Conservation (phyloP, 2,797 vertebrate species). For the Cryptoblepharus egeriae region DNA sequence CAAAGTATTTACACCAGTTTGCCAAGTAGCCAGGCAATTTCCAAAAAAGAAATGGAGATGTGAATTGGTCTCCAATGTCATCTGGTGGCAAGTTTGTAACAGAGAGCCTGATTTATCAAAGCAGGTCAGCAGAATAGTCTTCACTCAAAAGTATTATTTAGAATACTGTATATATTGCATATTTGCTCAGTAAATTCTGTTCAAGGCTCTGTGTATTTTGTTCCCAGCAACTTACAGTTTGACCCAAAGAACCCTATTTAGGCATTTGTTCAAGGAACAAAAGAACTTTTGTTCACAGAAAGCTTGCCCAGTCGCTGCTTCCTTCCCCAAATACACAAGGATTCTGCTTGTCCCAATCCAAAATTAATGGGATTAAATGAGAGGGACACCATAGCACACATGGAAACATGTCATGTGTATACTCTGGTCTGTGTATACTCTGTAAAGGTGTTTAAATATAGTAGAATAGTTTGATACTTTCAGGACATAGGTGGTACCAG, state of each 20-base stretch:
- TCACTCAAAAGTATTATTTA: neutral
- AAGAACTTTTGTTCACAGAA: neutral
- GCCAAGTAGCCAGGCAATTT: neutral
- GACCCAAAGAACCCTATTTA: neutral
- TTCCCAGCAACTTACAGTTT: neutral
- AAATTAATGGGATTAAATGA: neutral
- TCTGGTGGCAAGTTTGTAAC: slow-evolving; percentile 37
- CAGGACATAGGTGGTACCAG: too few species aligned
- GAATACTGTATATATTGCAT: neutral
- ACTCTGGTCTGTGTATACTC: neutral
- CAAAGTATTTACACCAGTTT: neutral
- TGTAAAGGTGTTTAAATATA: neutral
- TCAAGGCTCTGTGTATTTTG: neutral
- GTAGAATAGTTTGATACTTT: too few species aligned
- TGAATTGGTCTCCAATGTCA: slow-evolving; percentile 28
- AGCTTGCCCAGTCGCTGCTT: neutral
- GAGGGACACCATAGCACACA: neutral
- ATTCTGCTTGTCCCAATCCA: neutral
- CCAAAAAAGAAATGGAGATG: neutral
- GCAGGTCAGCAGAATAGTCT: neutral
- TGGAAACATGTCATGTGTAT: neutral
- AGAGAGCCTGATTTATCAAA: neutral
- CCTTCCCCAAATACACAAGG: neutral
- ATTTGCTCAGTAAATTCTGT: neutral
- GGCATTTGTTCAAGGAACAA: neutral